phyloP scores from a whole-genome alignment of 1,140 invertebrate species.

The Portunus trituberculatus region DNA sequence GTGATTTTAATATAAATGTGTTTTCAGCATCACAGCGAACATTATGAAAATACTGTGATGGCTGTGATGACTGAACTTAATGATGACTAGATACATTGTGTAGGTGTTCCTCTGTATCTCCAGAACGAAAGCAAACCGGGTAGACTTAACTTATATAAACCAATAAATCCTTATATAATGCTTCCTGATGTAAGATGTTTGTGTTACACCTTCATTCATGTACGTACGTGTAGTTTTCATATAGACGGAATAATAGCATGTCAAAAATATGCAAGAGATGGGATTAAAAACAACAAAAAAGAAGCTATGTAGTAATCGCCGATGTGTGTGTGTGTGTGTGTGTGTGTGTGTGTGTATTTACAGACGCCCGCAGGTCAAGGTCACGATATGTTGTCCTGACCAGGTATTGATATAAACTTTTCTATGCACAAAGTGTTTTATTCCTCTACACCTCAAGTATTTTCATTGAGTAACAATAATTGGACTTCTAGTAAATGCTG shows the following conservation, averaged over 20 bases:
- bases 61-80: not conserved
- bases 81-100: not conserved
- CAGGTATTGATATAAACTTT: not conserved
- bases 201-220: not conserved
- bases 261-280: not conserved
- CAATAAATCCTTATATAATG: constrained; percentile 2
- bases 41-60: constrained; percentile 16
- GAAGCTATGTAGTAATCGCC: not conserved
- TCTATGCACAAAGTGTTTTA: not conserved
- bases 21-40: not conserved
- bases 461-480: no score
- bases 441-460: not conserved
- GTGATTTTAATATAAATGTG: constrained; percentile 27
- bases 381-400: not conserved
- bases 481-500: no score
- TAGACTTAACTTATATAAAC: not conserved
- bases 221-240: not conserved
- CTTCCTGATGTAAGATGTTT: not conserved
- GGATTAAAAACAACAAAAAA: not conserved
- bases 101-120: not conserved
- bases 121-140: not conserved
- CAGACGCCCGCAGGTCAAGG: not conserved
- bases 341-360: no score
- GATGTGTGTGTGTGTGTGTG: not conserved
- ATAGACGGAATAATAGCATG: not conserved